Base-by-base conservation (phyloP, 2,888 invertebrate genomes). In the Hyposoter didymator region DNA sequence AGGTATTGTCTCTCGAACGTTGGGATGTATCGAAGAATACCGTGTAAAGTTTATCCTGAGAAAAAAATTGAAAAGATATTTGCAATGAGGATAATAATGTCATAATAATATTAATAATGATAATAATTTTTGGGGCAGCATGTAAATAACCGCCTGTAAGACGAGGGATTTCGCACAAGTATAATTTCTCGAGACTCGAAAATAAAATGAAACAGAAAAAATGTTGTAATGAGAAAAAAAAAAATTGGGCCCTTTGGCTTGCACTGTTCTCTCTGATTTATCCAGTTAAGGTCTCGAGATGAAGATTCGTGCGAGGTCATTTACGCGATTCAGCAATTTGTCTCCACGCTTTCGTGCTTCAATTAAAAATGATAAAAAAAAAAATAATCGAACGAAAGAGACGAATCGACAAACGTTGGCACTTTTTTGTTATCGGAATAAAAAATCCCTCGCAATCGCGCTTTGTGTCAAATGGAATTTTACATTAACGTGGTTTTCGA, bases 141-240 rank as follows among this genome's bases (percentile, higher is more conserved):
- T 93, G 93, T 93, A 92, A 93, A 93, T 93, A 93, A 93, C 87
- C 89, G 89, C 90, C 89, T 90, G 88, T 83, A 85, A 70, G 76
- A 47, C 49, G 66, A 62, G 28, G 89, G 89, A 90, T 89, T 91
- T 90, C 88, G 90, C 89, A 86, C 78, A 82, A 59, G 12, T 59
- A 75, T 43, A 66, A 76, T 84, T 89, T 91, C 93, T 92, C 92
- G 90, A 89, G 91, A 89, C 91, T 59, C 47, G 88, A 66, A 47
- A 73, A 49, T 39, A 14, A 43, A 74, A 43, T 12, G n/a, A 45
- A 10, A 62, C 49, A 75, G 49, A 2, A 22, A 55, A 62, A 28
- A 55, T 45, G 19, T 59, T 39, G 14, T 2, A 17, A 10, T 43
- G n/a, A n/a, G 12, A 28, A 74, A n/a, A 12, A n/a, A 35, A 55